phyloP scores from a whole-genome alignment of 2,113 vertebrate species.

The Nerophis ophidion region DNA sequence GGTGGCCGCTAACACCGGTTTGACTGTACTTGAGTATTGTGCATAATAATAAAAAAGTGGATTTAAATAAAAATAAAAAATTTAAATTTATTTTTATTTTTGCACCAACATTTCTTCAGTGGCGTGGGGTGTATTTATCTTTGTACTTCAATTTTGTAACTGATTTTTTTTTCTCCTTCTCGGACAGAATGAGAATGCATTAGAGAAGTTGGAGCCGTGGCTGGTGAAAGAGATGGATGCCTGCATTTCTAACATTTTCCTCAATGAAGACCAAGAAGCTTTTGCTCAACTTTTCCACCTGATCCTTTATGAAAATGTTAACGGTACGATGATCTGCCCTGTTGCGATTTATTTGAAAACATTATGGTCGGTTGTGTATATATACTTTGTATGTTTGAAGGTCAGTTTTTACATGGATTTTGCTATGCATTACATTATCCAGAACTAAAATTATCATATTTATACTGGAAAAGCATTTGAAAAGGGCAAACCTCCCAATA shows the following conservation, averaged over 20 bases:
- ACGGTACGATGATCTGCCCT: slow-evolving; percentile 71
- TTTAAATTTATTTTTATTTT: no score
- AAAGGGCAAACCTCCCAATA: no score
- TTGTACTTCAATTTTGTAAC: not conserved
- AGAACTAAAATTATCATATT: no score
- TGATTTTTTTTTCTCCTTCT: not conserved
- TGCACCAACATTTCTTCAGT: no score
- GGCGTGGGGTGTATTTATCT: not conserved
- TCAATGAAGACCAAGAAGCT: slow-evolving; percentile 78
- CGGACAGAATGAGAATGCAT: slow-evolving; percentile 75
- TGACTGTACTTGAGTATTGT: no score
- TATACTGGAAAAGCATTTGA: no score
- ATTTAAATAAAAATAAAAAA: no score
- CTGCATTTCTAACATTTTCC: slow-evolving; percentile 87
- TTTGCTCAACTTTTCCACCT: slow-evolving; percentile 90
- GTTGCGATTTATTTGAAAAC: not conserved
- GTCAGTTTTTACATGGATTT: not conserved
- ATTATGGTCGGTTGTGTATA: not conserved
- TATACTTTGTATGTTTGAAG: no score
- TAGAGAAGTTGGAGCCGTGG: slow-evolving; percentile 79
- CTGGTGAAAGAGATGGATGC: slow-evolving; percentile 88
- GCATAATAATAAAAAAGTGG: no score
- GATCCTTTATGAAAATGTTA: slow-evolving; percentile 85
- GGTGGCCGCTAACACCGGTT: no score
- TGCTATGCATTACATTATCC: no score